Conservation (phyloP, 2,797 vertebrate species). For the Yasuhikotakia modesta region DNA sequence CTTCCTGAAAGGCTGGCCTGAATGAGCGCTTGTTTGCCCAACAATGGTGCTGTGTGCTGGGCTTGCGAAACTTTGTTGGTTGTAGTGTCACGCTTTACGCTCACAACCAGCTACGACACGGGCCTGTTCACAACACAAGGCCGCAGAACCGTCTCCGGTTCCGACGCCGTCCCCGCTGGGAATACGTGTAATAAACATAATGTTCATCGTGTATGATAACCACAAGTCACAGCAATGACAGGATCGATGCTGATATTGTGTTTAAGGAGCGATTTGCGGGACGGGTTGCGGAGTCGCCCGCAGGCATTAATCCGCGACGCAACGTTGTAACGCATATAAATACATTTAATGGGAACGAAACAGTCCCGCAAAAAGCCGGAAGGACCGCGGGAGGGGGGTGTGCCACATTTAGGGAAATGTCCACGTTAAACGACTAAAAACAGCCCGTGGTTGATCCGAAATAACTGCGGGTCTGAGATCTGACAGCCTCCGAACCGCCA, state of each 20-base stretch:
- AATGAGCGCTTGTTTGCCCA: constrained; percentile 20
- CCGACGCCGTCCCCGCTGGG: constrained; percentile 9
- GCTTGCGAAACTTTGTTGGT: constrained; percentile 62
- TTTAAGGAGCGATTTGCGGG: background rate
- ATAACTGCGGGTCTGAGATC: constrained; percentile 59
- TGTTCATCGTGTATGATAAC: too few relatives aligned
- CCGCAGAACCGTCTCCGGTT: constrained; percentile 63
- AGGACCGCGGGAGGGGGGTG: constrained; percentile 27
- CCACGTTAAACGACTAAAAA: constrained; percentile 32
- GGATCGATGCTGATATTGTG: constrained; percentile 3
- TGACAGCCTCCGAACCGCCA: constrained; percentile 36
- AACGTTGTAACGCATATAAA: constrained; percentile 28
- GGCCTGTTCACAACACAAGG: constrained; percentile 73
- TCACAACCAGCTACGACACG: constrained; percentile 77
- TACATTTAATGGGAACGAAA: constrained; percentile 31
- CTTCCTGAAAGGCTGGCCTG: background rate
- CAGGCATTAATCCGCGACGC: constrained; percentile 38
- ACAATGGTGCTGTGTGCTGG: constrained; percentile 64
- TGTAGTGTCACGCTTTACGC: constrained; percentile 70
- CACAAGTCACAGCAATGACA: background rate
- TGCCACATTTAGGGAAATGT: constrained; percentile 38
- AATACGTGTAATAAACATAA: background rate
- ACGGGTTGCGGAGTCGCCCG: constrained; percentile 11
- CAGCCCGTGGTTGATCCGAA: background rate
- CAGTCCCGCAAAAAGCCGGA: constrained; percentile 26